Evolutionary conservation across 2,797 vertebrate species (phyloP).

Genomic region (Malurus leucopterus): DNA sequence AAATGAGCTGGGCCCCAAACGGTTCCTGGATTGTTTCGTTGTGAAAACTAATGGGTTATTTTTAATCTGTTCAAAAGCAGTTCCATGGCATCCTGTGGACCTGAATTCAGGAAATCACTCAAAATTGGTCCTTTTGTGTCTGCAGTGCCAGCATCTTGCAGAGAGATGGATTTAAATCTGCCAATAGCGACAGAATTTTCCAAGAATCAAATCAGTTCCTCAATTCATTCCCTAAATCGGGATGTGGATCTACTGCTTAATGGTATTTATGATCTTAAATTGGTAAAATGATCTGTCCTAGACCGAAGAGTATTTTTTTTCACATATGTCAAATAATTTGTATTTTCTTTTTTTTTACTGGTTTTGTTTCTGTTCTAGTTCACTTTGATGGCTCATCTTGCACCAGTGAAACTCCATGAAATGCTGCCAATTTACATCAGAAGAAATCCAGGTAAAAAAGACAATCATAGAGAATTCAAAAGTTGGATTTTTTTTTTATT

Average conservation of each 20-base stretch:
- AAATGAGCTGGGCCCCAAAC: not conserved
- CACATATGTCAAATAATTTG: not conserved
- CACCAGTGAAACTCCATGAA: not conserved
- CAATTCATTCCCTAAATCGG: not conserved
- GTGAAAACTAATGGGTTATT: not conserved
- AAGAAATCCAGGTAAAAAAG: not conserved
- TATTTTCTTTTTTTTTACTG: not conserved
- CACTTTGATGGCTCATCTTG: not conserved
- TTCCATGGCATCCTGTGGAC: not conserved
- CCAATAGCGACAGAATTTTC: not conserved
- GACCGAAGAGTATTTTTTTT: not conserved
- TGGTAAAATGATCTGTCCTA: not conserved
- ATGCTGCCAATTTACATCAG: not conserved
- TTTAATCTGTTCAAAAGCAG: not conserved
- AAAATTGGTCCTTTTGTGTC: not conserved
- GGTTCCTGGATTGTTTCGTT: not conserved
- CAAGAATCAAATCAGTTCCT: not conserved
- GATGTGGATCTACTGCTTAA: not conserved
- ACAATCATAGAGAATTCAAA: not conserved
- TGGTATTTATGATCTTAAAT: not conserved
- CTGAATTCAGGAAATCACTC: not conserved
- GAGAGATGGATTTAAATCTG: not conserved
- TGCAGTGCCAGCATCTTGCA: not conserved
- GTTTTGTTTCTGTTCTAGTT: not conserved
- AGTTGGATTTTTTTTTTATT: not conserved